Percentiles rank a stretch among this genome's conserved stretches.
Conservation (phyloP, 2,113 vertebrate genomes). For the Panurus biarmicus region DNA sequence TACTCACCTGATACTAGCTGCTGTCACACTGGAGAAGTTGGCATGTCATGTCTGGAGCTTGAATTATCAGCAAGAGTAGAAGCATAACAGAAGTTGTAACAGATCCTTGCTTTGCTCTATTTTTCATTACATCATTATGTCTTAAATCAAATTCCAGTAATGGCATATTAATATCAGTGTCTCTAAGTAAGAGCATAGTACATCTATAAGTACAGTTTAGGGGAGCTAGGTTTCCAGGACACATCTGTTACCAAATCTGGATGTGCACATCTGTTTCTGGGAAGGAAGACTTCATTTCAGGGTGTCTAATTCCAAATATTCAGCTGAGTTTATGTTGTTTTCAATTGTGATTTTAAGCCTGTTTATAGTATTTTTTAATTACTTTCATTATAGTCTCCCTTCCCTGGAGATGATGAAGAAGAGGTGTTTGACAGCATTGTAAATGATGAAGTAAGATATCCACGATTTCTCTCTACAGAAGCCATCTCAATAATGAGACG, state of each 20-base stretch:
- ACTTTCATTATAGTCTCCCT: conserved; percentile 81
- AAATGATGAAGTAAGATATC: conserved; percentile 98
- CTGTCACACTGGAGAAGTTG: neutral
- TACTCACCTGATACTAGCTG: neutral
- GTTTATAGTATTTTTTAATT: neutral
- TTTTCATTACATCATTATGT: neutral
- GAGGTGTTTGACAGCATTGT: conserved; percentile 99
- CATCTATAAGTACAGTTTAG: neutral
- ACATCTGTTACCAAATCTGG: neutral
- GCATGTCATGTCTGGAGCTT: neutral
- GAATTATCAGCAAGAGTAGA: neutral
- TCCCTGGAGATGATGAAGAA: conserved; percentile 97
- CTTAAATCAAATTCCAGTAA: neutral
- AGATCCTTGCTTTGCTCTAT: neutral
- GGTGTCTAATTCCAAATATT: neutral
- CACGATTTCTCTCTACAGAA: conserved; percentile 94
- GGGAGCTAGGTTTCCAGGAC: neutral
- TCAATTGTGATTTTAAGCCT: neutral
- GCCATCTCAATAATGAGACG: conserved; percentile 98
- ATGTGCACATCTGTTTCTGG: neutral
- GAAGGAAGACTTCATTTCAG: neutral
- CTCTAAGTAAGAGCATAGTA: neutral
- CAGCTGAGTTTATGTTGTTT: neutral
- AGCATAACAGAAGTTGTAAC: neutral
- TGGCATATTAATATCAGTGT: neutral